phyloP scores from a whole-genome alignment of 2,113 vertebrate species.

The Gila orcuttii region DNA sequence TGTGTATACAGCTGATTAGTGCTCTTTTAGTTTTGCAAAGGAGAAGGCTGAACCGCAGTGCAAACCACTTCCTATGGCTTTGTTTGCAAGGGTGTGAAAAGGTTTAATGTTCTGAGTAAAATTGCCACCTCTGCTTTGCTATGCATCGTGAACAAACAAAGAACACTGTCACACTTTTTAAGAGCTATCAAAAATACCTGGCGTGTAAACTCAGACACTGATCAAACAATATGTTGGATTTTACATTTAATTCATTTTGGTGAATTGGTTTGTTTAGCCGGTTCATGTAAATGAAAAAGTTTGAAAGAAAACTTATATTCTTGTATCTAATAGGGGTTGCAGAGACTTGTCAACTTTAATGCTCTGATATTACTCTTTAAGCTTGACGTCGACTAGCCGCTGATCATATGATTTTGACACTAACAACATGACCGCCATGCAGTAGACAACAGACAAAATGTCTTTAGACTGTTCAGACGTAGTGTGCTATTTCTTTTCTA shows the following conservation, averaged over 20 bases:
- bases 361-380: too few relatives aligned
- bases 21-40: conserved; percentile 42
- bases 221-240: not conserved
- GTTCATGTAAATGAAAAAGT: not conserved
- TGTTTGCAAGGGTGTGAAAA: conserved; percentile 42
- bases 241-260: not conserved
- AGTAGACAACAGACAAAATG: too few relatives aligned
- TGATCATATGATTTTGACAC: too few relatives aligned
- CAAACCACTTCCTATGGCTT: conserved; percentile 41
- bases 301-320: not conserved
- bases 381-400: too few relatives aligned
- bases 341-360: too few relatives aligned
- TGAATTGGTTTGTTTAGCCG: not conserved
- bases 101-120: not conserved
- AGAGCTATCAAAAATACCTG: not conserved
- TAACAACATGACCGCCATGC: too few relatives aligned
- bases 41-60: conserved; percentile 34
- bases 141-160: conserved; percentile 12
- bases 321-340: not conserved
- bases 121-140: not conserved
- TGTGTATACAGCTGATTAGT: conserved; percentile 37
- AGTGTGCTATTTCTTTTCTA: too few relatives aligned
- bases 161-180: not conserved
- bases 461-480: too few relatives aligned
- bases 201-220: too few relatives aligned